Evolutionary conservation across 2,113 vertebrate species (phyloP), one percentile per base, ranked within the genome.

Genomic region (Zosterops lateralis): DNA sequence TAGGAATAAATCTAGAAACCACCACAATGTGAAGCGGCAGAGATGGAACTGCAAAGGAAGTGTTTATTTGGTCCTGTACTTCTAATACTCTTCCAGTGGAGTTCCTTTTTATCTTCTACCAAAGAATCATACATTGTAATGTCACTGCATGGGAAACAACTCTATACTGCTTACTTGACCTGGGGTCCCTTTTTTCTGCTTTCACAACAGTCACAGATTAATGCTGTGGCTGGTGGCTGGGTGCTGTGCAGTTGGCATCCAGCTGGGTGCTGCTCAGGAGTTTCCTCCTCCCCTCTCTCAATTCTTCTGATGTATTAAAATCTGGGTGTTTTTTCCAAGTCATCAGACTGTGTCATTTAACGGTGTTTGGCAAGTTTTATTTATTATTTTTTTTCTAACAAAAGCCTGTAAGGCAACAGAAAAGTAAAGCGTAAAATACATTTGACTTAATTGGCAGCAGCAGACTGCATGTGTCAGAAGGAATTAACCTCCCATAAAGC

Each of bases 401-500:
- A 94, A 89, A 95, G 89, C 87, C 74, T 48, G 80, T 61, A 80
- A 94, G 84, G 87, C 95, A 91, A 75, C 48, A 77, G 73, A 87
- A 90, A 48, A 92, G 76, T 77, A 95, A 96, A 95, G 82, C 44
- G 9, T 84, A 95, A 96, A 93, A 89, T 64, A 58, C 31, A 36
- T 91, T 93, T 89, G 81, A 89, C 88, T 94, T 95, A 80, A 65
- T 92, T 92, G 89, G 93, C 73, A 76, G 24, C 76, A 78, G 65
- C 78, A 53, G 83, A 47, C 91, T 93, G 92, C 94, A 90, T 97
- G 94, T 9, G 5, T 91, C 84, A 94, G 89, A 88, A 91, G 40
- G 79, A 89, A 93, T 92, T 91, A 93, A 86, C 73, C 74, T 80
- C 31, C 62, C 74, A 83, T 75, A 91, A 92, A 90, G 64, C 66